Conservation (phyloP, 2,113 vertebrate species). For the Gallinago undulata region DNA sequence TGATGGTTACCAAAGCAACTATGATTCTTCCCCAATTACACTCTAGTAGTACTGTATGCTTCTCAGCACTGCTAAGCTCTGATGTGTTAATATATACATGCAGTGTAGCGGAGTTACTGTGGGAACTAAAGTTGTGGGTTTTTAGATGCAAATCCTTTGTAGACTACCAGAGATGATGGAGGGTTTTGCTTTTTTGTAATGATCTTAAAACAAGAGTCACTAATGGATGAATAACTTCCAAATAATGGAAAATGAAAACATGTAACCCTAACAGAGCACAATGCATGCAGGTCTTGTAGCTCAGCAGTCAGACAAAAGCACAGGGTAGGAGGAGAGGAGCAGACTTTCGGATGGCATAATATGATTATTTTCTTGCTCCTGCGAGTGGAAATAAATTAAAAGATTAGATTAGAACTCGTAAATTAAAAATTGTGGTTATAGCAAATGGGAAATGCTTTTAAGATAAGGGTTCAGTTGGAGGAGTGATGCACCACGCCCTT, state of each 20-base stretch:
- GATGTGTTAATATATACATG: neutral
- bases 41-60: neutral
- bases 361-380: neutral
- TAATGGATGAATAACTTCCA: neutral
- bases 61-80: neutral
- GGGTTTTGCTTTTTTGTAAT: neutral
- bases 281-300: neutral
- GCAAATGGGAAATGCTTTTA: neutral
- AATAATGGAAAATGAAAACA: neutral
- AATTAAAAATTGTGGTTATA: neutral
- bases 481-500: fast-evolving
- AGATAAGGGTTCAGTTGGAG: neutral
- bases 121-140: neutral
- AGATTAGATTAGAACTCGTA: neutral
- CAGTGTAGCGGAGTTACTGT: neutral
- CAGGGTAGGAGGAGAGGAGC: neutral
- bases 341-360: neutral
- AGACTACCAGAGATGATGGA: neutral
- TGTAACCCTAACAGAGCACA: neutral
- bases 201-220: neutral
- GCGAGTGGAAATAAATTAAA: neutral
- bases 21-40: neutral
- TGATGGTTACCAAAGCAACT: constrained; percentile 52
- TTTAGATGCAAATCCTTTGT: neutral
- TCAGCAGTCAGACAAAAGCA: neutral